These are phyloP conservation scores for Mimachlamys varia DNA, from an alignment of 2,888 invertebrate species.

Conservation along the genomic window DNA sequence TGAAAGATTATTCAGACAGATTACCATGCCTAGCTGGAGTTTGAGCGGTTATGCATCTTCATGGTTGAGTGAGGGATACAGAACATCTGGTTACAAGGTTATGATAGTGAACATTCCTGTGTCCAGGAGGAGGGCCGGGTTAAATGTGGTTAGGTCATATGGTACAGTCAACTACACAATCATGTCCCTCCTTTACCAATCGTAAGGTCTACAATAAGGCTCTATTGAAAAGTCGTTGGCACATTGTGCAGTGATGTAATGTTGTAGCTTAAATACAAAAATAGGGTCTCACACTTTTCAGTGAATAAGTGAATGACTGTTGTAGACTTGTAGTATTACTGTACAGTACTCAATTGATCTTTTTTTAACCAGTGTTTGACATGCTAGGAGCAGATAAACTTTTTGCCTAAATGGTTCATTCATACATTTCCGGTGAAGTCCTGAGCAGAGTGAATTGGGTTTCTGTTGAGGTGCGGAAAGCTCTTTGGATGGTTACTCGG, in stretches of 20 bases:
- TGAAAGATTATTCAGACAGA: constrained; percentile 13
- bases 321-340: background rate
- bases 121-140: background rate
- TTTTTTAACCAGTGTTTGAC: background rate
- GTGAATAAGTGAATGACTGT: constrained; percentile 17
- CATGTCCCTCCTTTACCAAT: background rate
- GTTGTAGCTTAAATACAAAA: background rate
- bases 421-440: constrained; percentile 22
- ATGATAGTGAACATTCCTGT: constrained; percentile 13
- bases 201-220: background rate
- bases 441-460: background rate
- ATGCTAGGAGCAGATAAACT: constrained; percentile 7
- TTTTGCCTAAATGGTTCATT: constrained; percentile 10
- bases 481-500: background rate
- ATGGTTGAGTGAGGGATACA: background rate
- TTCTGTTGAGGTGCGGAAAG: constrained; percentile 12
- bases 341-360: background rate
- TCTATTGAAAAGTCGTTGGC: background rate
- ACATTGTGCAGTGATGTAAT: background rate
- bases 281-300: background rate
- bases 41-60: background rate
- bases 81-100: constrained; percentile 18
- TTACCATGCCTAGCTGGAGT: background rate
- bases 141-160: background rate
- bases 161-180: background rate